A percentile compares a stretch with the other conserved stretches of the same genome.
phyloP scores from a whole-genome alignment of 2,113 vertebrate species.

The Triplophysa rosa region DNA sequence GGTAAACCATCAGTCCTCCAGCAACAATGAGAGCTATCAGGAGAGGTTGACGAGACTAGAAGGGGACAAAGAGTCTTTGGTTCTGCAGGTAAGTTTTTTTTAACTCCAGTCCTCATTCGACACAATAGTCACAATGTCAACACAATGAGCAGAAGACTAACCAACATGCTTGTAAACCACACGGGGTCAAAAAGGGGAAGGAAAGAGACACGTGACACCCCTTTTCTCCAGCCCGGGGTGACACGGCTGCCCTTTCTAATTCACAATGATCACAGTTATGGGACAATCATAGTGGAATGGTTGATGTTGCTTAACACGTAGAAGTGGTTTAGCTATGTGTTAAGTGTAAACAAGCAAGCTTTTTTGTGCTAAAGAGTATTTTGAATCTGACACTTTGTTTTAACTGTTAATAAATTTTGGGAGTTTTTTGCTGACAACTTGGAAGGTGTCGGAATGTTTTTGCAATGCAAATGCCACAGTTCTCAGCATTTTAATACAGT shows the following conservation, averaged over 20 bases:
- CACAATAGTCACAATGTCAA: constrained; percentile 19
- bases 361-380: background rate
- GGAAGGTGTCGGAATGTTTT: no score
- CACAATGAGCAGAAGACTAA: constrained; percentile 7
- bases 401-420: background rate
- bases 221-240: background rate
- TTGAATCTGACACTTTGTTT: background rate
- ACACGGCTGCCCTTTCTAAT: background rate
- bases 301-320: background rate
- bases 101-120: background rate
- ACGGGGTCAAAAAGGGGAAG: constrained; percentile 19
- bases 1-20: constrained; percentile 74
- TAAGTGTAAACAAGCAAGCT: constrained; percentile 24
- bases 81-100: constrained; percentile 78
- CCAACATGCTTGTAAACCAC: constrained; percentile 9
- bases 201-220: constrained; percentile 25
- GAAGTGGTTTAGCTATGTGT: background rate
- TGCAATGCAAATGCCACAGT: no score
- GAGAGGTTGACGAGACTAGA: constrained; percentile 83
- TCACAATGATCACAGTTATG: background rate
- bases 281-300: background rate
- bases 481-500: no score
- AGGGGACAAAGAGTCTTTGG: constrained; percentile 85
- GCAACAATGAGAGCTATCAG: constrained; percentile 83
- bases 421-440: background rate